Percentiles rank a stretch among this genome's conserved stretches.
Conservation (phyloP, 2,113 vertebrate species). For the Corythoichthys haematopterus region DNA sequence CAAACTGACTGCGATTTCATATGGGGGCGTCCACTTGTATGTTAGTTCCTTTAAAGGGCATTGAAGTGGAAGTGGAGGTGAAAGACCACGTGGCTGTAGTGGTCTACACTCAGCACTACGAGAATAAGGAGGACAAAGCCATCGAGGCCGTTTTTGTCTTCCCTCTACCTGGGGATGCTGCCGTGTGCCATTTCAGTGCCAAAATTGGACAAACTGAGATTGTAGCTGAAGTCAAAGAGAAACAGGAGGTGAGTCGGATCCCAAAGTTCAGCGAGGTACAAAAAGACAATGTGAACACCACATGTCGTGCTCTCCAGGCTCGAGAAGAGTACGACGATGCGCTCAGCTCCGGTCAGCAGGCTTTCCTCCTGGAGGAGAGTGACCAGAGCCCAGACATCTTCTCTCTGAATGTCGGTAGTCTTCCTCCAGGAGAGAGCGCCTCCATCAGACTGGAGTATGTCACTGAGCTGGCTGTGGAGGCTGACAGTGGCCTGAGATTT, state of each 20-base stretch:
- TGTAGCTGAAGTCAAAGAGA: conserved; percentile 76
- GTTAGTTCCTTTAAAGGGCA: conserved; percentile 63
- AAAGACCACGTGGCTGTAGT: conserved; percentile 77
- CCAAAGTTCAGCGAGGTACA: no score
- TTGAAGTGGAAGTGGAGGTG: conserved; percentile 72
- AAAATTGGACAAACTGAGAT: conserved; percentile 70
- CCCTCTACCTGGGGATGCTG: conserved; percentile 77
- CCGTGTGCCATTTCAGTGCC: conserved; percentile 77
- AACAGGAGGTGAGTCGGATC: conserved; percentile 60
- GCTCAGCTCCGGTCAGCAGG: conserved; percentile 70
- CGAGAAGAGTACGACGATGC: conserved; percentile 72
- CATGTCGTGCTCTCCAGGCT: conserved; percentile 56
- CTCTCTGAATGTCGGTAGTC: conserved; percentile 74
- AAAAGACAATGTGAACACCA: background rate
- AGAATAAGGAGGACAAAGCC: conserved; percentile 73
- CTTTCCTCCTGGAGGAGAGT: conserved; percentile 78
- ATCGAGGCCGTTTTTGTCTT: conserved; percentile 80
- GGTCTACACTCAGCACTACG: conserved; percentile 73
- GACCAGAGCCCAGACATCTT: conserved; percentile 72
- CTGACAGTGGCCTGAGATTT: conserved; percentile 74
- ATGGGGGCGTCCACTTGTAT: background rate
- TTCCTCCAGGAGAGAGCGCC: conserved; percentile 69
- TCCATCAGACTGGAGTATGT: conserved; percentile 74
- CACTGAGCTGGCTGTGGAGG: conserved; percentile 74
- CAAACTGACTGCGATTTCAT: background rate